Evolutionary conservation across 1,140 invertebrate genomes (phyloP).

Genomic region (Eumaeus atala): DNA sequence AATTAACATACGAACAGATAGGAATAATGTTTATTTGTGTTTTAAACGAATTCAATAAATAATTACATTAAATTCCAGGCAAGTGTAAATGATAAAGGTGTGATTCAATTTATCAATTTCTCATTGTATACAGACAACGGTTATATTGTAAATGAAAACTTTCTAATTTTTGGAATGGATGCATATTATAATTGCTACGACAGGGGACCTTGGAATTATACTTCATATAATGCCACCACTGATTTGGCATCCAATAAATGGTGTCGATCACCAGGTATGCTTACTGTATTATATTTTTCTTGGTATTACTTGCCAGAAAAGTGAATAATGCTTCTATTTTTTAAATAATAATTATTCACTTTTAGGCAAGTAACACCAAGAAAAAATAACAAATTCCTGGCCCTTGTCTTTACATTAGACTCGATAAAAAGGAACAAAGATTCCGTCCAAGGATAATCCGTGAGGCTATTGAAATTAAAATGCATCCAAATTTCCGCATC

Average conservation of each 20-base stretch:
- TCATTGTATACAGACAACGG: constrained; percentile 78
- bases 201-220: constrained; percentile 68
- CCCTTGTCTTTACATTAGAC: too few relatives aligned
- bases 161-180: constrained; percentile 20
- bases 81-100: constrained; percentile 64
- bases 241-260: constrained; percentile 79
- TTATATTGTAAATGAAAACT: constrained; percentile 72
- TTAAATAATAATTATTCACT: too few relatives aligned
- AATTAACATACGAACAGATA: too few relatives aligned
- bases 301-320: not conserved
- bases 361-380: too few relatives aligned
- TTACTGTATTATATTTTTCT: constrained; percentile 12
- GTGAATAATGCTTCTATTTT: too few relatives aligned
- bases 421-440: too few relatives aligned
- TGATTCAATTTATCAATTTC: constrained; percentile 53
- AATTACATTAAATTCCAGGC: not conserved
- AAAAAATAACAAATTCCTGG: too few relatives aligned
- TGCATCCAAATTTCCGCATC: too few relatives aligned
- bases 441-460: too few relatives aligned
- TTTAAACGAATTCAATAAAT: too few relatives aligned
- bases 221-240: constrained; percentile 74
- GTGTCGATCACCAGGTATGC: constrained; percentile 74
- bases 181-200: constrained; percentile 73
- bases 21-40: too few relatives aligned
- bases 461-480: too few relatives aligned